phyloP scores from a whole-genome alignment of 2,888 invertebrate species.

The Volucella inflata region DNA sequence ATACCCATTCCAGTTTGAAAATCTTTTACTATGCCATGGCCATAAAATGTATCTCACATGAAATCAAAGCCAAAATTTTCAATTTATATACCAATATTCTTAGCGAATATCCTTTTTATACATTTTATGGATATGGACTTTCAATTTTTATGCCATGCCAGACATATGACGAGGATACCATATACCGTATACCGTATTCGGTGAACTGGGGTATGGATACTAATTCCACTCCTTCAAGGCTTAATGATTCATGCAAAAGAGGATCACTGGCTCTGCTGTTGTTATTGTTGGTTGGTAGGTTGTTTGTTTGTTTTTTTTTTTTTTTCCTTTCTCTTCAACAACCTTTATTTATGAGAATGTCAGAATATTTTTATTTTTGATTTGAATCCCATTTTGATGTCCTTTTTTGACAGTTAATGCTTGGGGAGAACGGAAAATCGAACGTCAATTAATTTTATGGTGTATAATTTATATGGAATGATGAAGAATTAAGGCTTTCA shows the following conservation, averaged over 20 bases:
- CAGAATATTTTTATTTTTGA: not conserved
- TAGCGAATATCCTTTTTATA: slow-evolving; percentile 29
- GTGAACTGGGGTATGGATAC: not conserved
- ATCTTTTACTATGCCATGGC: slow-evolving; percentile 4
- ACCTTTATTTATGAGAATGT: slow-evolving; percentile 13
- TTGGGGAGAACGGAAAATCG: not conserved
- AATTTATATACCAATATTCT: slow-evolving; percentile 62
- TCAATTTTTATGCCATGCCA: slow-evolving; percentile 55
- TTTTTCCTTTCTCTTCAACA: too few species aligned
- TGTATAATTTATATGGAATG: not conserved
- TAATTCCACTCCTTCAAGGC: slow-evolving; percentile 14
- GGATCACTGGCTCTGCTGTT: not conserved
- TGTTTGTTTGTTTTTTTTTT: too few species aligned
- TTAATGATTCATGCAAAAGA: slow-evolving; percentile 32
- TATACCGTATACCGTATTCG: too few species aligned
- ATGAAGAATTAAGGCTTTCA: not conserved
- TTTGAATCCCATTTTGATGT: not conserved
- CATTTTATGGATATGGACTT: slow-evolving; percentile 52
- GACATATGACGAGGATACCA: slow-evolving; percentile 31
- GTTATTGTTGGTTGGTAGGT: not conserved
- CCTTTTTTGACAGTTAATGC: not conserved
- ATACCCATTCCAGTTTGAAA: not conserved
- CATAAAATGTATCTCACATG: slow-evolving; percentile 41
- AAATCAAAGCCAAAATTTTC: slow-evolving; percentile 59
- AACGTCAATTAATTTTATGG: slow-evolving; percentile 15